Base-by-base conservation (phyloP, 2,888 invertebrate species). In the Drosophila demipolita region DNA sequence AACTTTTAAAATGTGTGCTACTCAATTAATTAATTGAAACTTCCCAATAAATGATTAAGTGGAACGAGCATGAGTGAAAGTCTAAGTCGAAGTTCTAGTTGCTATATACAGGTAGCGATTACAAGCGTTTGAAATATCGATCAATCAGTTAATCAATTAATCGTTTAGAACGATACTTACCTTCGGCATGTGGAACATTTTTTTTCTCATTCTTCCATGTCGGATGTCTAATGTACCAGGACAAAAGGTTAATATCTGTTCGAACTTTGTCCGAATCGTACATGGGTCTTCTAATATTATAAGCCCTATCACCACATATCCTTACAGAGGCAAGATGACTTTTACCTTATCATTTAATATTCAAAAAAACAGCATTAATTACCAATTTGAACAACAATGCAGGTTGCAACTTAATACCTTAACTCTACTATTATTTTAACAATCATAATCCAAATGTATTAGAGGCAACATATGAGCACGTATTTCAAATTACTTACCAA, bases 191-290 rank as follows among this genome's bases (percentile, higher is more conserved):
- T 79, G 82, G 65, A 67, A 73, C 75, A 73, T 82, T 77, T 49
- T 66, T 62, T 73, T 86, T 90, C 67, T 87, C 87, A 79, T 63
- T 83, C 68, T 89, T 90, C 73, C 95, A 96, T 87, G 95, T 95
- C 87, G 96, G 95, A 93, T 96, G 96, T 94, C 96, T 96, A 94
- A 96, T 96, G 95, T 97, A 97, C 94, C 96, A 97, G 92, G 97
- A 97, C 92, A 97, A 95, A 91, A 97, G 95, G 92, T 96, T 96
- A 93, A 97, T 97, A 94, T 97, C 97, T 93, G 95, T 96, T 93
- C 95, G 95, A 93, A 97, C 95, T 93, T 96, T 96, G 90, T 97
- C 96, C 92, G 95, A 95, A 78, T 94, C 93, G 89, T 94, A 94
- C 80, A 96, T 95, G 75, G 96, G 95, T 91, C 95, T 95, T 91